Evolutionary conservation across 2,888 invertebrate species (phyloP), one percentile per base, ranked within the genome.

Genomic region (Eupeodes luniger): DNA sequence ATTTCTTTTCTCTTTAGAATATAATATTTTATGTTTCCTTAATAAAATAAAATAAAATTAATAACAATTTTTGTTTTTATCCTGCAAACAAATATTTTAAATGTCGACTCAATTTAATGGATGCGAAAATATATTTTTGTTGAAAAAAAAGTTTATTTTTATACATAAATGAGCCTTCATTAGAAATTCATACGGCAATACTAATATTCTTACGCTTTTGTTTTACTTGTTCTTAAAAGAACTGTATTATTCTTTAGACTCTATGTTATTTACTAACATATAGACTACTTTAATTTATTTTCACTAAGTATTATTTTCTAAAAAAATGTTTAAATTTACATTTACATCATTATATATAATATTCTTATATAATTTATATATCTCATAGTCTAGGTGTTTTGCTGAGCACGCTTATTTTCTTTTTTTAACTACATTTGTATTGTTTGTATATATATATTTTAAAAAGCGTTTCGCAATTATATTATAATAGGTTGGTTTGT

Each of bases 231-330:
- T 84, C 49, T 74, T 53, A 67, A 79, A 86, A 78, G 78, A 82
- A 82, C 75, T 82, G 75, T 78, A 79, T 86, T 86, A 75, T 34
- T 78, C 62, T 78, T 44, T 69, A 78, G 66, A 78, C 74, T 83
- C 77, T 80, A 72, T 75, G 79, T 78, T 57, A 64, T 75, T 62
- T 34, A 53, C 72, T 62, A 72, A 53, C 59, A 87, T 83, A 83
- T 74, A 84, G 61, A 87, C 57, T 57, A 57, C 77, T 80, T 47
- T 76, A 44, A 79, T 61, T 83, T 80, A 79, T 76, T 84, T 80
- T 80, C 16, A 57, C 82, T 86, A 82, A 83, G 70, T 83, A 80
- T 84, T 86, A 75, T 86, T 87, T 84, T 74, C 87, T 87, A 87
- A 87, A 79, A 79, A 81, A 75, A 72, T 76, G 49, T 57, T 72